phyloP scores from a whole-genome alignment of 2,113 vertebrate species.

The Scolopax mira region DNA sequence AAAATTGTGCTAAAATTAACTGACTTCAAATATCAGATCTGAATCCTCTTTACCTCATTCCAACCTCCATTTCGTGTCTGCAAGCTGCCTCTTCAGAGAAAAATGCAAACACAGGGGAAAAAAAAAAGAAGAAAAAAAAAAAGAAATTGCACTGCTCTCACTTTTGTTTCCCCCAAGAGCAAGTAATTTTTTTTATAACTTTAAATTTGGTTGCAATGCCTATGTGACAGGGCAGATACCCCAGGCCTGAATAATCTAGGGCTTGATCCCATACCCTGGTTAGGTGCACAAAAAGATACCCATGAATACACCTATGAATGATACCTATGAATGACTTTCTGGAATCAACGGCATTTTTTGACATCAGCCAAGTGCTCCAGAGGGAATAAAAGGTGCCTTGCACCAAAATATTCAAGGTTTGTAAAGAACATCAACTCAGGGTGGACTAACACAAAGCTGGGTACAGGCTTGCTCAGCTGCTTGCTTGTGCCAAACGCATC shows the following conservation, averaged over 20 bases:
- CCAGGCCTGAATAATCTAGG: not conserved
- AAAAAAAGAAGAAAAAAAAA: too few species aligned
- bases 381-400: not conserved
- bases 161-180: not conserved
- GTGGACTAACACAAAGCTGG: too few species aligned
- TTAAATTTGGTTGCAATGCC: not conserved
- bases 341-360: too few species aligned
- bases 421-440: not conserved
- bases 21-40: not conserved
- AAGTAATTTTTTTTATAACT: not conserved
- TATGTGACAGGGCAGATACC: not conserved
- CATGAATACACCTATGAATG: too few species aligned
- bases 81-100: not conserved
- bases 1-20: not conserved
- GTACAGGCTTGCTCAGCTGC: too few species aligned
- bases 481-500: accelerated
- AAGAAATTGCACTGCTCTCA: not conserved
- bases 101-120: not conserved
- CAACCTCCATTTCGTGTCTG: not conserved
- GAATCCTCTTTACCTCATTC: not conserved
- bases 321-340: not conserved
- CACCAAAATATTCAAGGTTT: accelerated
- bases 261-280: not conserved
- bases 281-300: not conserved
- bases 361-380: accelerated